Evolutionary conservation across 2,888 invertebrate species (phyloP), one percentile per base, ranked within the genome.

Genomic region (Cyclophora punctaria): DNA sequence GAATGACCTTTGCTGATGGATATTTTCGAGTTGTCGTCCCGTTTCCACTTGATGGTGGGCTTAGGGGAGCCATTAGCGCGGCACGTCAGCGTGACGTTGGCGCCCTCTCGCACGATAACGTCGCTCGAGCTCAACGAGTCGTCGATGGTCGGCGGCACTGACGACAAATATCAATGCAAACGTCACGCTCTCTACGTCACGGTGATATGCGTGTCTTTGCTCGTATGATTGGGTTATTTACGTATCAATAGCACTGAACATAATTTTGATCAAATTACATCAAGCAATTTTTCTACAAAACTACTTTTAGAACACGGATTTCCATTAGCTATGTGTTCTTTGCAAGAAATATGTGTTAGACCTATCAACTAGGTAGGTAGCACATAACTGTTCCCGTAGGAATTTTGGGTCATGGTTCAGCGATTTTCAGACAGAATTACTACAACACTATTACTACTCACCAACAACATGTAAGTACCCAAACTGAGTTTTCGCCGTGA

Each of bases 81-180:
- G 85, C 97, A 97, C 74, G 93, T 93, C 75, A 97, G 90, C 62
- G 94, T 95, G 71, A 96, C 95, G 89, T 96, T 96, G 73, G 95
- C 93, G 67, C 94, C 95, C 90, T 97, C 97, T 57, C 96, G 91
- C 58, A 96, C 96, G 75, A 96, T 96, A 66, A 95, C 95, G 87
- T 97, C 97, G 76, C 96, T 96, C 71, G 96, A 96, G 79, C 96
- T 96, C 81, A 94, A 90, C 57, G 95, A 93, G 89, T 97, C 96
- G 83, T 96, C 96, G 79, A 97, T 96, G 80, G 95, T 95, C 53
- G 97, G 97, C 49, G 97, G 96, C 67, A 97, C 97, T 97, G 91
- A 45, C 88, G 89, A 86, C 68, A 72, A 74, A 73, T 65, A 60
- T 75, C 67, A 20, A 20, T 20, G 20, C 20, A 20, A 20, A 20